A percentile compares a stretch with the other conserved stretches of the same genome.
Conservation (phyloP, 2,113 vertebrate species). For the Mixornis gularis region DNA sequence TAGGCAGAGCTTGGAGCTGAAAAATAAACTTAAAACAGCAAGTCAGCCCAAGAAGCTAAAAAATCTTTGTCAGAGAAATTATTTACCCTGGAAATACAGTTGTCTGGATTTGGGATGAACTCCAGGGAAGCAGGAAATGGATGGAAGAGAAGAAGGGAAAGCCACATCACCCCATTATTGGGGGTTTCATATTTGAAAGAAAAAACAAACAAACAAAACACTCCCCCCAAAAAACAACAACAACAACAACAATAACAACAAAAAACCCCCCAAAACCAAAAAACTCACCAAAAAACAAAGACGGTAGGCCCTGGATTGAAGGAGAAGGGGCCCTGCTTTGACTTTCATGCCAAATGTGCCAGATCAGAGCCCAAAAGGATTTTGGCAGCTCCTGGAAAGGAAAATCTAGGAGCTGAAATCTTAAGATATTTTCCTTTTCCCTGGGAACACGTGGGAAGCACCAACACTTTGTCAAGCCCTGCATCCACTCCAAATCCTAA, state of each 20-base stretch:
- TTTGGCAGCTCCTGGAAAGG: background rate
- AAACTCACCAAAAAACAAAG: too few relatives aligned
- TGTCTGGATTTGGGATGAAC: background rate
- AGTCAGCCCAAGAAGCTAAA: background rate
- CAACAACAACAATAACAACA: background rate
- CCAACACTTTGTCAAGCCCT: background rate
- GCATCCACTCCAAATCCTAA: background rate
- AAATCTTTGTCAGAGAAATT: background rate
- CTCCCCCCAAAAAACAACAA: too few relatives aligned
- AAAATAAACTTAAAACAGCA: background rate
- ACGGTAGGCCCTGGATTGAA: background rate
- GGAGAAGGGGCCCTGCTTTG: background rate
- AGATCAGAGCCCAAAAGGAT: background rate
- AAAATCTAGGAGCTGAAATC: background rate
- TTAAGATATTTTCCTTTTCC: background rate
- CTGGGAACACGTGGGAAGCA: background rate
- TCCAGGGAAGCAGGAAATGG: background rate
- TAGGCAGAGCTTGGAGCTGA: background rate
- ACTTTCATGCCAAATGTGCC: background rate
- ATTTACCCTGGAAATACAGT: background rate
- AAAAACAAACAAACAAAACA: too few relatives aligned
- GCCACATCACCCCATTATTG: rapidly evolving
- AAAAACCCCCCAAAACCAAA: too few relatives aligned
- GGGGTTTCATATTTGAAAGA: rapidly evolving
- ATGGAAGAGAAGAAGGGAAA: background rate